Base-by-base conservation (phyloP, 2,888 invertebrate species). In the Parnassius mnemosyne region DNA sequence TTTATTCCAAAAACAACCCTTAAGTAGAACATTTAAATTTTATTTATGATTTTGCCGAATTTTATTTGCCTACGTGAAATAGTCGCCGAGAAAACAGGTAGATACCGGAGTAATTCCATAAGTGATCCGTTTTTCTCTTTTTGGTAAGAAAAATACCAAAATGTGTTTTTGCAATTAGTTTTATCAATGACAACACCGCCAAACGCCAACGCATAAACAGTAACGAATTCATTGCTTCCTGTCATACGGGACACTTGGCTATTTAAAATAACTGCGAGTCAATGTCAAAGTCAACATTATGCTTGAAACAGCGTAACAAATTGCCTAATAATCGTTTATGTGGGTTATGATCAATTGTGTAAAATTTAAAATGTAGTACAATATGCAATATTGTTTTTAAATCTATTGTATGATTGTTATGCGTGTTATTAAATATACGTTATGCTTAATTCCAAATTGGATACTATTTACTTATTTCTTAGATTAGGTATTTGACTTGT, bases 201-300 rank as follows among this genome's bases (percentile, higher is more conserved):
- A 3, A 42, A 20, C 53, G 57, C n/a, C 46, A 10, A 25, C 13
- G 1, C 13, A 51, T 42, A 43, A 13, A 47, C 25, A n/a, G 50
- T n/a, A 34, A 13, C 54, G 51, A 53, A 60, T 60, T 56, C 20
- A n/a, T 47, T 7, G 42, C 49, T 60, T 63, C 60, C 63, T 44
- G 56, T 25, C 25, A 53, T 42, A 55, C 55, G 12, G 51, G 44
- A 53, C 44, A 50, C 41, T 13, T 1, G 16, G 16, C 16, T 42
- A 53, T 57, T 53, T 16, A 2, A 42, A 53, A 53, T 43, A 42
- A 43, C 47, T 25, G 13, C 9, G 56, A 60, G 13, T 42, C 63
- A 63, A 63, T 63, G 63, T 63, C 63, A 63, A 59, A 63, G 63
- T 63, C 59, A 52, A 60, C 59, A 63, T 60, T 63, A 60, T 46